These are phyloP conservation scores for Pelodytes ibericus DNA, from an alignment of 2,797 vertebrate species.

Conservation along the genomic window DNA sequence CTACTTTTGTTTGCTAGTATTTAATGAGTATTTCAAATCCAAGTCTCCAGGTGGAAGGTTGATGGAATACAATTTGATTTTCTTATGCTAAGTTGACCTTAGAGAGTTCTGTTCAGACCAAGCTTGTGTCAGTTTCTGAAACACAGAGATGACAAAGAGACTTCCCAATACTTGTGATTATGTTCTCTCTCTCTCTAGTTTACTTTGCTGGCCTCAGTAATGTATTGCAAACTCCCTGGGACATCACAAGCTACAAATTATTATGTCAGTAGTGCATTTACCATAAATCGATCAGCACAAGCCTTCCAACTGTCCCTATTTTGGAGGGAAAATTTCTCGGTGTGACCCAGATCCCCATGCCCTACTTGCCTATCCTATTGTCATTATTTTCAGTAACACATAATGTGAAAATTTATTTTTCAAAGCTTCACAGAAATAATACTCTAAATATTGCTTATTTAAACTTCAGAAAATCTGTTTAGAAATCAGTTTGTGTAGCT, in stretches of 20 bases:
- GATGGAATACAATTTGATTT: conserved; percentile 41
- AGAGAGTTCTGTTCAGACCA: conserved; percentile 18
- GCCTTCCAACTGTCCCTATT: too few relatives aligned
- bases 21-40: conserved; percentile 51
- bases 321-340: too few relatives aligned
- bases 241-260: neutral
- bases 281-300: too few relatives aligned
- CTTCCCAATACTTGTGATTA: neutral
- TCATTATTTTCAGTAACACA: too few relatives aligned
- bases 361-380: too few relatives aligned
- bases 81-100: conserved; percentile 42
- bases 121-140: conserved; percentile 7
- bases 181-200: neutral
- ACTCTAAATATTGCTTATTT: too few relatives aligned
- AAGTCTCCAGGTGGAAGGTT: conserved; percentile 32
- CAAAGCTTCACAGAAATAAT: too few relatives aligned
- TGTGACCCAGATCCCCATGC: too few relatives aligned
- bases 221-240: neutral
- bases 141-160: neutral
- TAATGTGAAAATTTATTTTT: too few relatives aligned
- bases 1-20: conserved; percentile 50
- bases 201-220: neutral
- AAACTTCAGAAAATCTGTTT: too few relatives aligned
- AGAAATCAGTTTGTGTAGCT: too few relatives aligned
- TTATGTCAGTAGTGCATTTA: too few relatives aligned